Evolutionary conservation across 2,888 invertebrate genomes (phyloP).

Genomic region (Chrysolina americana): DNA sequence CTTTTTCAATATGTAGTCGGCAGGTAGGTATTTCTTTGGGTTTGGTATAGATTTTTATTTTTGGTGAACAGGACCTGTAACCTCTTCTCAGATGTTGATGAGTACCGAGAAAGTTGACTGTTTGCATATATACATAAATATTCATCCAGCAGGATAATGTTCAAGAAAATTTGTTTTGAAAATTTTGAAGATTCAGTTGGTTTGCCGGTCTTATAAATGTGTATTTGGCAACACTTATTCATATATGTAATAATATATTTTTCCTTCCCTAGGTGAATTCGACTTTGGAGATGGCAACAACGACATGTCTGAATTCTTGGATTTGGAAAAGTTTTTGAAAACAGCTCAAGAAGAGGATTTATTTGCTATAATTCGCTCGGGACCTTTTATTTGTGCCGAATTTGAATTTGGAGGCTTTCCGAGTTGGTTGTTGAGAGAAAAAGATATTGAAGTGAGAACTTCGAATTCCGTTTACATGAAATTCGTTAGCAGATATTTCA

Average conservation of each 20-base stretch:
- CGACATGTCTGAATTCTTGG: conserved; percentile 69
- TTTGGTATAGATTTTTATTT: too few relatives aligned
- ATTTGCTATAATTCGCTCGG: conserved; percentile 85
- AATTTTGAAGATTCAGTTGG: too few relatives aligned
- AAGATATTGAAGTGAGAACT: conserved; percentile 66
- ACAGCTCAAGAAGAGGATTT: conserved; percentile 78
- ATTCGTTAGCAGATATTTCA: conserved; percentile 69
- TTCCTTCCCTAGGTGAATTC: conserved; percentile 69
- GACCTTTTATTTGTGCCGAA: conserved; percentile 96
- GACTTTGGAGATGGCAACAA: conserved; percentile 78
- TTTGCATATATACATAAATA: too few relatives aligned
- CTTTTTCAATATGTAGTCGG: too few relatives aligned
- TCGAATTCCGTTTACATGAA: conserved; percentile 62
- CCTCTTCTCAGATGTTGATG: too few relatives aligned
- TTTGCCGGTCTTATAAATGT: too few relatives aligned
- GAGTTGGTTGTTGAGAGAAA: conserved; percentile 65
- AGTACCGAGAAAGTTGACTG: too few relatives aligned
- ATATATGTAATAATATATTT: background rate
- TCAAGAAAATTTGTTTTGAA: too few relatives aligned
- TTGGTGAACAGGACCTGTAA: too few relatives aligned
- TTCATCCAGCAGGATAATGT: too few relatives aligned
- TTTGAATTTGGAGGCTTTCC: conserved; percentile 77
- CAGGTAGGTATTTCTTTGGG: too few relatives aligned
- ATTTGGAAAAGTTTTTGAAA: conserved; percentile 78
- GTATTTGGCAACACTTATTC: too few relatives aligned